A percentile compares a stretch with the other conserved stretches of the same genome.
Conservation (phyloP, 2,797 vertebrate genomes). For the Sebastiscus albofasciatus region DNA sequence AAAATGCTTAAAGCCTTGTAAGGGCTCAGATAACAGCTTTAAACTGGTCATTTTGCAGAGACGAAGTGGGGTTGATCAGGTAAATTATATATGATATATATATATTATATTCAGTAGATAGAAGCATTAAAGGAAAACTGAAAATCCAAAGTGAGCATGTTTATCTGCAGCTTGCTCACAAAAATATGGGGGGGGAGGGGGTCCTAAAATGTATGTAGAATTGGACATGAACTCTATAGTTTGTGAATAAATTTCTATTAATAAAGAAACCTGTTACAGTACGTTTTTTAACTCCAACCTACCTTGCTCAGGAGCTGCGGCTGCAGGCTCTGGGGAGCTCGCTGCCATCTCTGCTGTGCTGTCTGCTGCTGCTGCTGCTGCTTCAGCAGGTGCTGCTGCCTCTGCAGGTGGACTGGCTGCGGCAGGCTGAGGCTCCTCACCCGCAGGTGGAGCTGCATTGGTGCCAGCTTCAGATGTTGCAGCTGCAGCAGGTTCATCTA, state of each 20-base stretch:
- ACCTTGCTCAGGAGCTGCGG: slow-evolving; percentile 62
- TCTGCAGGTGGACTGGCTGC: slow-evolving; percentile 25
- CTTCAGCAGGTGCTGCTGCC: not conserved
- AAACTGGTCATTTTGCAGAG: not conserved
- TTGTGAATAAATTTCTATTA: not conserved
- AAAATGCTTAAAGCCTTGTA: not conserved
- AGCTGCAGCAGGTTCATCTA: slow-evolving; percentile 32
- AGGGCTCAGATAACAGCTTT: not conserved
- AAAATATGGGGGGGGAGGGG: not conserved
- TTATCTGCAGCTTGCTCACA: not conserved
- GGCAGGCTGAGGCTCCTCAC: slow-evolving; percentile 24
- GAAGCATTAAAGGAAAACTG: not conserved
- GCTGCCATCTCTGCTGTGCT: not conserved
- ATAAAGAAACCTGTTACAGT: not conserved
- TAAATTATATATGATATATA: not conserved
- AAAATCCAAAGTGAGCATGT: not conserved
- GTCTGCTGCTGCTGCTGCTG: not conserved
- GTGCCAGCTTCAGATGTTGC: slow-evolving; percentile 24
- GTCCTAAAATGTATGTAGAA: not conserved
- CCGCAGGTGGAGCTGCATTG: slow-evolving; percentile 41
- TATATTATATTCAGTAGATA: not conserved
- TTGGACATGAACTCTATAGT: not conserved
- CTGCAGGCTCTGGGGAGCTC: not conserved
- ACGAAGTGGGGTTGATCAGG: not conserved
- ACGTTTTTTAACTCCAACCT: not conserved